A percentile compares a stretch with the other conserved stretches of the same genome.
These are phyloP conservation scores for Peromyscus californicus DNA, from an alignment of 2,113 vertebrate genomes.

Conservation along the genomic window DNA sequence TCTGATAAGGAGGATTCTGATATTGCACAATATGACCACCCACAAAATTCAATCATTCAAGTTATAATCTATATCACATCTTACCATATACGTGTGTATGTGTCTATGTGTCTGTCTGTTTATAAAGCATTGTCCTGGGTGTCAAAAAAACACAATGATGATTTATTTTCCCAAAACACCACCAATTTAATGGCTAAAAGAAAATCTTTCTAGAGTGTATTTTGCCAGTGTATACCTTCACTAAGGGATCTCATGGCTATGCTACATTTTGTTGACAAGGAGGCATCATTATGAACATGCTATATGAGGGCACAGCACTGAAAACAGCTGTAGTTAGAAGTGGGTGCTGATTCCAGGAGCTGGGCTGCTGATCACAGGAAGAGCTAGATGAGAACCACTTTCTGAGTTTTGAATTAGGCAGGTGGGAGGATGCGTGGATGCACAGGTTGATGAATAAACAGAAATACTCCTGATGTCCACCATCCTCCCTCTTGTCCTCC, in stretches of 20 bases:
- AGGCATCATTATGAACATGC: neutral
- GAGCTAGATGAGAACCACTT: neutral
- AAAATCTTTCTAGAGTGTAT: neutral
- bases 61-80: slow-evolving; percentile 4
- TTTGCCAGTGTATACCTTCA: neutral
- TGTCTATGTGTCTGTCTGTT: neutral
- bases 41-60: neutral
- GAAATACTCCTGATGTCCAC: neutral
- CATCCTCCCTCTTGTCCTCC: neutral
- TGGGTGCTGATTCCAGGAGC: neutral
- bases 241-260: neutral
- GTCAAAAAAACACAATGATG: slow-evolving; percentile 35
- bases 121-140: neutral
- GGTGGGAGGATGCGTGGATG: neutral
- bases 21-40: neutral
- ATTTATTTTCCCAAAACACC: neutral
- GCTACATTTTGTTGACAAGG: neutral
- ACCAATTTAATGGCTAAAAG: neutral
- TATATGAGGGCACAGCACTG: neutral
- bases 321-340: neutral
- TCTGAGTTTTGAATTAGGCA: neutral
- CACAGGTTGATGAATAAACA: neutral
- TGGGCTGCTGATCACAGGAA: neutral
- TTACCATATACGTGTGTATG: neutral
- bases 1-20: neutral